phyloP scores from a whole-genome alignment of 2,888 invertebrate genomes.

The Drosophila siamana region DNA sequence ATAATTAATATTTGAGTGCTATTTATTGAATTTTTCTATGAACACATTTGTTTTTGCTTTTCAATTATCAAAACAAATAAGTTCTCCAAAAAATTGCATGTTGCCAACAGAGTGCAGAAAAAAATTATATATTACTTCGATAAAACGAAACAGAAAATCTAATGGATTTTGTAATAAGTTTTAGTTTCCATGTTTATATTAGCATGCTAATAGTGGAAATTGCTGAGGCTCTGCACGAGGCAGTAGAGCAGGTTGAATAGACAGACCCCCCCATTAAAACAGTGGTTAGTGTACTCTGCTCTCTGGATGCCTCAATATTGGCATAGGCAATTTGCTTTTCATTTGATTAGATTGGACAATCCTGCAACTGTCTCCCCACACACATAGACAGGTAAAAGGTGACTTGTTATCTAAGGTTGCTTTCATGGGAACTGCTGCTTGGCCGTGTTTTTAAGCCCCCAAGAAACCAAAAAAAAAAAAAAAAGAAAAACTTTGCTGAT shows the following conservation, averaged over 20 bases:
- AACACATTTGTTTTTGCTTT: neutral
- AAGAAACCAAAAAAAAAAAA: neutral
- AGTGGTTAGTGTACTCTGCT: constrained; percentile 16
- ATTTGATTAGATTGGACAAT: constrained; percentile 25
- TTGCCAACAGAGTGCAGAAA: constrained; percentile 13
- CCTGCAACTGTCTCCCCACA: neutral
- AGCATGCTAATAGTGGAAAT: constrained; percentile 72
- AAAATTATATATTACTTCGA: constrained; percentile 17
- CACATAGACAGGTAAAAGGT: constrained; percentile 22
- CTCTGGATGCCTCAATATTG: constrained; percentile 54
- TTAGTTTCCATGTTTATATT: constrained; percentile 79
- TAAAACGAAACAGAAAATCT: constrained; percentile 45
- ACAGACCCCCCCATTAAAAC: constrained; percentile 7
- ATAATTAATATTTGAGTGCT: neutral
- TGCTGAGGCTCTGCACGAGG: constrained; percentile 31
- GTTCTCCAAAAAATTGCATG: neutral
- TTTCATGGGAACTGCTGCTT: constrained; percentile 61
- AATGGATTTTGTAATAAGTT: constrained; percentile 79
- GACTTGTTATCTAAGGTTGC: constrained; percentile 45
- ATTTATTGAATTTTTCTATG: neutral
- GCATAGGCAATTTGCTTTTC: constrained; percentile 59
- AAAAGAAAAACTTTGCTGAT: constrained; percentile 30
- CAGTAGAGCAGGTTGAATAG: neutral
- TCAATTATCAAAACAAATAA: neutral
- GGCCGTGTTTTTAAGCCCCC: constrained; percentile 59